phyloP scores from a whole-genome alignment of 1,140 invertebrate genomes.

The Drosophila teissieri region DNA sequence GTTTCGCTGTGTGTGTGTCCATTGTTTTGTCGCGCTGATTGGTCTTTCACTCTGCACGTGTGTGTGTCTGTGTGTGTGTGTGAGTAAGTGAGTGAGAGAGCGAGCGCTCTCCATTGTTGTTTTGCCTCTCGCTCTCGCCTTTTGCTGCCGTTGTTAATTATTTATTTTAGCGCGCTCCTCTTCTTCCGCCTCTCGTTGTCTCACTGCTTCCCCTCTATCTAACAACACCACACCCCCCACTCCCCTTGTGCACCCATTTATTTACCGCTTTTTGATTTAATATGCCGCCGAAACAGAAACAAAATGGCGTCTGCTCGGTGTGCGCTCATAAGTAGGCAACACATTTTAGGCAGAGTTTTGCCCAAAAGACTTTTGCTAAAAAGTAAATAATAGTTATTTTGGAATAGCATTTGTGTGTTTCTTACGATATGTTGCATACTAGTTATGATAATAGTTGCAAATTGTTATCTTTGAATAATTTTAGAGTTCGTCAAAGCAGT shows the following conservation, averaged over 20 bases:
- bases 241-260: conserved; percentile 14
- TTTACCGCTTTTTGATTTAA: conserved; percentile 65
- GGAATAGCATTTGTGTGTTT: too few relatives aligned
- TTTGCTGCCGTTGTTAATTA: conserved; percentile 64
- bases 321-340: conserved; percentile 39
- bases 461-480: not conserved
- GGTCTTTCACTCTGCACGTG: conserved; percentile 65
- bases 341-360: not conserved
- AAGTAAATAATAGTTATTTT: too few relatives aligned
- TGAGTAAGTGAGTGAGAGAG: conserved; percentile 21
- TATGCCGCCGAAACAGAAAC: conserved; percentile 49
- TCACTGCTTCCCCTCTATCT: not conserved
- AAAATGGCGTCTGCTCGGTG: conserved; percentile 47
- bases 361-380: not conserved
- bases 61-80: conserved; percentile 25
- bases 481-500: not conserved
- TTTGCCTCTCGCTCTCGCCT: conserved; percentile 48
- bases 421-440: not conserved
- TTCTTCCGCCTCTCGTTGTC: conserved; percentile 18
- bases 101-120: conserved; percentile 43
- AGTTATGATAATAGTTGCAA: not conserved
- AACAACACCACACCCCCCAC: not conserved
- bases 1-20: conserved; percentile 53
- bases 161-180: conserved; percentile 69
- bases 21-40: conserved; percentile 82